Conservation (phyloP, 1,140 invertebrate genomes). For the Bombus terrestris region DNA sequence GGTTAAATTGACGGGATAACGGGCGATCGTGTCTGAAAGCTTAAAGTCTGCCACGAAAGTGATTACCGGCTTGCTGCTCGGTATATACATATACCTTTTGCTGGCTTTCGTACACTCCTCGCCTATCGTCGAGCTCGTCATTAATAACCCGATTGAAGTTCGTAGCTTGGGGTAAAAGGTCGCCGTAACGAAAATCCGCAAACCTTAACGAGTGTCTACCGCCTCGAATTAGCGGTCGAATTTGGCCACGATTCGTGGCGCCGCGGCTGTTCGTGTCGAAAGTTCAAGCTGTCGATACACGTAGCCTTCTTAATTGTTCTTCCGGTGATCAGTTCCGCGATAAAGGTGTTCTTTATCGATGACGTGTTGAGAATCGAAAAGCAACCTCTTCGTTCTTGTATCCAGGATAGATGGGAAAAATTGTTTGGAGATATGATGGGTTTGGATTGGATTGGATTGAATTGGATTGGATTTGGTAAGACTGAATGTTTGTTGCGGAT, state of each 20-base stretch:
- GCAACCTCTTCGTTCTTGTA: too few species aligned
- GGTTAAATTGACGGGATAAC: constrained; percentile 68
- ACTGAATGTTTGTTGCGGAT: too few species aligned
- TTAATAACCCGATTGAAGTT: constrained; percentile 69
- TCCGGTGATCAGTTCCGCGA: background rate
- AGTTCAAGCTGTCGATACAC: background rate
- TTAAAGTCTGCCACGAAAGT: constrained; percentile 67
- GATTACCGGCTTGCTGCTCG: constrained; percentile 58
- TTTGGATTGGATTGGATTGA: background rate
- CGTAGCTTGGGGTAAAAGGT: constrained; percentile 54
- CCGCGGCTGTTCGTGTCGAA: background rate
- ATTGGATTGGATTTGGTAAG: background rate
- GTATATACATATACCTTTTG: constrained; percentile 2
- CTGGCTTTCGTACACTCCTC: background rate
- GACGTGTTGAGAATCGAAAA: background rate
- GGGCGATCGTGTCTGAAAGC: constrained; percentile 65
- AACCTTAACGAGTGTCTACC: constrained; percentile 57
- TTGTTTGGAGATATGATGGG: background rate
- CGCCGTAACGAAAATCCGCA: constrained; percentile 61
- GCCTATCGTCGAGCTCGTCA: constrained; percentile 14
- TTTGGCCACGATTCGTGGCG: constrained; percentile 13
- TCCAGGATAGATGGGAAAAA: background rate
- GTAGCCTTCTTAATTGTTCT: constrained; percentile 17
- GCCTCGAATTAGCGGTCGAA: constrained; percentile 49
- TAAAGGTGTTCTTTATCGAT: background rate